Base-by-base conservation (phyloP, 1,140 invertebrate species). In the Daktulosphaira vitifoliae region DNA sequence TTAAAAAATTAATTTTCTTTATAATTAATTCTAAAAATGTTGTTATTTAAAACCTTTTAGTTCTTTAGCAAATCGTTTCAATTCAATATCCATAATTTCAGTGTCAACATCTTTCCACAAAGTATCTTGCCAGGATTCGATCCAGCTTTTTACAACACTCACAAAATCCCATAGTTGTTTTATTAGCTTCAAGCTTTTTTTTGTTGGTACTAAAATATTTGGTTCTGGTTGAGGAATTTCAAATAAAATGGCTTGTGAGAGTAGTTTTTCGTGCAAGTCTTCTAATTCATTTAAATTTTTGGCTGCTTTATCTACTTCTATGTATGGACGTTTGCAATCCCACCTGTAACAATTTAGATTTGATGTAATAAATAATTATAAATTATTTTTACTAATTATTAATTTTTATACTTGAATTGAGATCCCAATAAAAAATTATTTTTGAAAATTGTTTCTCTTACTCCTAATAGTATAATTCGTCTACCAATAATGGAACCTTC, bases 31-130 rank as follows among this genome's bases (percentile, higher is more conserved):
- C 33, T 39, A 23, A 38, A n/a, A 5, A 48, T 0, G 51, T 67
- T 48, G 66, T 49, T 62, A 50, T 42, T 46, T 37, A 56, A 18
- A 33, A 16, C 80, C 71, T 75, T 86, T 80, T 22, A 92, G 72
- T 72, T 93, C 89, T 70, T 91, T 91, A 1, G 86, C 84, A 73
- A 95, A 89, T 69, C 88, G 87, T 73, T 96, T 96, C 74, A 91
- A 92, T 71, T 96, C 91, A 72, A 91, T 85, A 73, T 96, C 93
- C 88, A 96, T 93, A 48, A 82, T 82, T 72, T 98, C 94, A 0
- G 93, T 88, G 71, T 96, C 90, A 59, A 96, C 90, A 71, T 90
- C 88, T 71, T 88, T 88, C 93, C 93, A 96, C 0, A 84, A 81
- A 0, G 92, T 96, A 25, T 82, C 88, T 73, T 95, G 92, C 92